Evolutionary conservation across 2,888 invertebrate species (phyloP).

Genomic region (Frankliniella intonsa): DNA sequence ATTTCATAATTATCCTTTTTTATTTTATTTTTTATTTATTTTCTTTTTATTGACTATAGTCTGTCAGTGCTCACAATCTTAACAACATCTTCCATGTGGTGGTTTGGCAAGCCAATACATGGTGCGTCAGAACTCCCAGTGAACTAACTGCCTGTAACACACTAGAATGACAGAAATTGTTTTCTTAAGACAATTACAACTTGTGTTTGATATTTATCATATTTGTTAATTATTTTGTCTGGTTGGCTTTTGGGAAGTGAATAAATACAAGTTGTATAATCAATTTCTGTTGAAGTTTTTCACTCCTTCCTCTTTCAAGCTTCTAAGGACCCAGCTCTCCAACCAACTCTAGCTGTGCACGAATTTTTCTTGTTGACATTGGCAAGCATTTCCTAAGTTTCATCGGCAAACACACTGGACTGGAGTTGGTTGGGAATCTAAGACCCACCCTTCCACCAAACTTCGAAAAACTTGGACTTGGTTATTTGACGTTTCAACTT

Average conservation of each 20-base stretch:
- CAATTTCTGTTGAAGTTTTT: too few species aligned
- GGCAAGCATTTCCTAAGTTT: too few species aligned
- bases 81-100: not conserved
- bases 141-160: conserved; percentile 11
- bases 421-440: too few species aligned
- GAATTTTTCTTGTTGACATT: too few species aligned
- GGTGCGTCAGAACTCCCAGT: not conserved
- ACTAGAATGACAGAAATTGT: not conserved
- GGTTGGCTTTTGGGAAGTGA: conserved; percentile 15
- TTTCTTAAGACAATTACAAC: not conserved
- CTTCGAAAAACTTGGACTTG: too few species aligned
- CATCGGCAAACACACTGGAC: too few species aligned
- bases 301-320: too few species aligned
- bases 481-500: too few species aligned
- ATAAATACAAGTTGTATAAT: not conserved
- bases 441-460: too few species aligned
- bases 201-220: not conserved
- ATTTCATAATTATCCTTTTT: not conserved
- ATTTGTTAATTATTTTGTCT: not conserved
- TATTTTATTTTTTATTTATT: not conserved
- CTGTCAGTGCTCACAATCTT: not conserved
- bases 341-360: too few species aligned
- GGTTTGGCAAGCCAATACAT: not conserved
- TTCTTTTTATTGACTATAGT: not conserved
- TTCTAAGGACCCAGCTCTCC: too few species aligned